Percentiles rank a stretch among this genome's conserved stretches.
These are phyloP conservation scores for Oplegnathus fasciatus DNA, from an alignment of 2,113 vertebrate genomes.

Conservation along the genomic window DNA sequence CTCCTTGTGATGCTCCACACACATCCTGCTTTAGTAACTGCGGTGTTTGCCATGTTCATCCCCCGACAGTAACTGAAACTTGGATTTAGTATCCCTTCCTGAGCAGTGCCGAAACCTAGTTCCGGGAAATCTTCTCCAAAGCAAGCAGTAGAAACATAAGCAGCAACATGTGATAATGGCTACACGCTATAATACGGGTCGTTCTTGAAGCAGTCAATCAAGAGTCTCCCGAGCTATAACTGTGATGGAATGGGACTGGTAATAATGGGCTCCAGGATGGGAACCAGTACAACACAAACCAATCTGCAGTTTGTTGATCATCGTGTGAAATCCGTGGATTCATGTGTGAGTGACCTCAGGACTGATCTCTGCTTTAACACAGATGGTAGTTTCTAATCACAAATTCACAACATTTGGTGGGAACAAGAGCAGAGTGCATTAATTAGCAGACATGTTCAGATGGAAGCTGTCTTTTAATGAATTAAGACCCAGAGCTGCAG, in stretches of 20 bases:
- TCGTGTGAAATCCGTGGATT: constrained; percentile 26
- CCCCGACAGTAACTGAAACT: not conserved
- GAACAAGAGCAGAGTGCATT: constrained; percentile 31
- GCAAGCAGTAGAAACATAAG: not conserved
- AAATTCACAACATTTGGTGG: constrained; percentile 30
- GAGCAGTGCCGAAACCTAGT: not conserved
- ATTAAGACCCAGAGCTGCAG: constrained; percentile 19
- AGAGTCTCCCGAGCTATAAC: not conserved
- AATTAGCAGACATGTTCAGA: constrained; percentile 27
- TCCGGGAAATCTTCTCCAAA: not conserved
- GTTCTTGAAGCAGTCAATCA: not conserved
- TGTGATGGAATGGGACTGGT: not conserved
- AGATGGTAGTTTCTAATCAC: constrained; percentile 60
- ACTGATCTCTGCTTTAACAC: constrained; percentile 43
- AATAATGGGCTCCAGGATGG: not conserved
- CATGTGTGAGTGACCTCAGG: constrained; percentile 37
- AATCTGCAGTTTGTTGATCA: constrained; percentile 13
- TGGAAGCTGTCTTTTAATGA: constrained; percentile 42
- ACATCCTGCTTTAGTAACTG: too few relatives aligned
- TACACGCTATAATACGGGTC: too few relatives aligned
- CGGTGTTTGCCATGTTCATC: not conserved
- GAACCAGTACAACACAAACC: not conserved
- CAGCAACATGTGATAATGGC: too few relatives aligned
- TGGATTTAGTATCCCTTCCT: not conserved
- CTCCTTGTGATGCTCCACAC: too few relatives aligned